Evolutionary conservation across 2,113 vertebrate genomes (phyloP).

Genomic region (Brachirus orientalis): DNA sequence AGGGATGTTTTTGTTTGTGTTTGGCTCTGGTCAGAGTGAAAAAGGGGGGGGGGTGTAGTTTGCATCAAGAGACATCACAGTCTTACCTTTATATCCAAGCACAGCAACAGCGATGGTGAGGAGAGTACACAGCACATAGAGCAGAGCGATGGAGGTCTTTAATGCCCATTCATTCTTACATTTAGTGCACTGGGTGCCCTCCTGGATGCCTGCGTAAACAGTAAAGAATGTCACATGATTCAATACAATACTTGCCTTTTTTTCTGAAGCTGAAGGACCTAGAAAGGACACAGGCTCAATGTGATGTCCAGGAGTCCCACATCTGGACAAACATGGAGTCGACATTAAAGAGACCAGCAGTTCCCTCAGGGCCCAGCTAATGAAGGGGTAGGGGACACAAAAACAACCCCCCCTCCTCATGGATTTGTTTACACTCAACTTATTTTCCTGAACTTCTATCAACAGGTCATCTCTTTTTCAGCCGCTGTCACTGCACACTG

Average conservation of each 20-base stretch:
- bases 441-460: slow-evolving; percentile 66
- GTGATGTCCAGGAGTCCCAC: slow-evolving; percentile 76
- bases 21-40: no score
- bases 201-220: slow-evolving; percentile 91
- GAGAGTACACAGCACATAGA: slow-evolving; percentile 92
- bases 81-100: slow-evolving; percentile 95
- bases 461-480: slow-evolving; percentile 30
- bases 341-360: slow-evolving; percentile 87
- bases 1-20: no score
- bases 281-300: slow-evolving; percentile 30
- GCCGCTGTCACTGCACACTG: no score
- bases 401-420: slow-evolving; percentile 56
- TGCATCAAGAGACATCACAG: background rate
- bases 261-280: slow-evolving; percentile 9
- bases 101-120: slow-evolving; percentile 94
- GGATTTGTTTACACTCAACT: slow-evolving; percentile 66
- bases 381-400: slow-evolving; percentile 72
- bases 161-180: slow-evolving; percentile 97
- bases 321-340: slow-evolving; percentile 88
- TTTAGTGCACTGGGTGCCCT: slow-evolving; percentile 94
- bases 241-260: slow-evolving; percentile 11
- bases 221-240: slow-evolving; percentile 17
- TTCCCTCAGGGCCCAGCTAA: slow-evolving; percentile 74
- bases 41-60: no score
- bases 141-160: slow-evolving; percentile 93